phyloP scores from a whole-genome alignment of 37 sponge, comb jelly and placozoan genomes.

The Axinella damicornis region DNA sequence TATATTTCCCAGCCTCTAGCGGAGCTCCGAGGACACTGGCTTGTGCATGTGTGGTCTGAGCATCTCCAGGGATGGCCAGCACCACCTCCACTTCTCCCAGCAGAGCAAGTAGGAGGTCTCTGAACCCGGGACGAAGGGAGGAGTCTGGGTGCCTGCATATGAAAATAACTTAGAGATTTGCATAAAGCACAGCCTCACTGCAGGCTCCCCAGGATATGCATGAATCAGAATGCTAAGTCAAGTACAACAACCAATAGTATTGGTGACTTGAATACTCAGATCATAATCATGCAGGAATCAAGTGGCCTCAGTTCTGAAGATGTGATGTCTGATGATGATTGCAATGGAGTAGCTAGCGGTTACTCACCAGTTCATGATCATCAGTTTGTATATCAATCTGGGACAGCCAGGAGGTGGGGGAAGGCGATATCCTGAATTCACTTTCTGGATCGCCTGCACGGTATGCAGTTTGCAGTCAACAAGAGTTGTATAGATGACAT shows the following conservation, averaged over 20 bases:
- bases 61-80: slow-evolving; percentile 28
- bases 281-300: too few species aligned
- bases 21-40: slow-evolving; percentile 50
- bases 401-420: slow-evolving; percentile 59
- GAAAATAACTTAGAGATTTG: too few species aligned
- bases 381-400: slow-evolving; percentile 9
- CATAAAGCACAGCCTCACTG: too few species aligned
- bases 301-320: too few species aligned
- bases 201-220: too few species aligned
- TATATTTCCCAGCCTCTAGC: slow-evolving; percentile 25
- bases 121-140: slow-evolving; percentile 21
- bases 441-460: slow-evolving; percentile 21
- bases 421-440: slow-evolving; percentile 35
- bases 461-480: neutral
- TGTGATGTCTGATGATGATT: too few species aligned
- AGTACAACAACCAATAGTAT: too few species aligned
- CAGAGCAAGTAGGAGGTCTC: slow-evolving; percentile 8
- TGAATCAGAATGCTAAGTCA: too few species aligned
- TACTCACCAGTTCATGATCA: slow-evolving; percentile 52
- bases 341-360: too few species aligned
- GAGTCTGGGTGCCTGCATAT: slow-evolving; percentile 28
- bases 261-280: too few species aligned
- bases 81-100: neutral
- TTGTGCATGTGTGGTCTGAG: slow-evolving; percentile 3
- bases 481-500: too few species aligned